These are phyloP conservation scores for Stictonetta naevosa DNA, from an alignment of 2,113 vertebrate genomes.

Conservation along the genomic window DNA sequence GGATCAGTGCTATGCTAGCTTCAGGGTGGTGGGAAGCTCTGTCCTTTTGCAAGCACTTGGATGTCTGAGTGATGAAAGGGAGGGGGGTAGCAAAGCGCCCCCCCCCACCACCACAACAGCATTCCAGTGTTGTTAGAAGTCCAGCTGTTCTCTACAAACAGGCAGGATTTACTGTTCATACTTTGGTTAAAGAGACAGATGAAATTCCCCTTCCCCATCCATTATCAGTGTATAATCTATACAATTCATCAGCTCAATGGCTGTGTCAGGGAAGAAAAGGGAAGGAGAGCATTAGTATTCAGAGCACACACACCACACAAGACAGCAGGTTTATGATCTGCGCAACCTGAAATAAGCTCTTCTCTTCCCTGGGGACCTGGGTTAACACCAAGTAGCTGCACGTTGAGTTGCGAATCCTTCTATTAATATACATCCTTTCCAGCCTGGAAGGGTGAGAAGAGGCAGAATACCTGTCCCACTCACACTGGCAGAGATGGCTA, in stretches of 20 bases:
- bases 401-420: neutral
- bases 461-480: neutral
- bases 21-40: neutral
- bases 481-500: neutral
- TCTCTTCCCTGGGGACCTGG: neutral
- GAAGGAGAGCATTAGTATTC: slow-evolving; percentile 17
- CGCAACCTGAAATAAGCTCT: slow-evolving; percentile 30
- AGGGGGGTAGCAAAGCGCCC: neutral
- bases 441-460: neutral
- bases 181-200: slow-evolving; percentile 37
- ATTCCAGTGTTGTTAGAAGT: neutral
- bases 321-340: slow-evolving; percentile 57
- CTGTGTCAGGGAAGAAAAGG: slow-evolving; percentile 1
- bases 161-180: slow-evolving; percentile 21
- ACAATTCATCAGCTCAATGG: slow-evolving; percentile 48
- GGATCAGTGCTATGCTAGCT: neutral
- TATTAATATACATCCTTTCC: neutral
- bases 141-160: slow-evolving; percentile 33
- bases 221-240: slow-evolving; percentile 14
- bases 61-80: neutral
- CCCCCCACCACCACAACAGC: neutral
- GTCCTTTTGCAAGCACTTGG: neutral
- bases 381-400: slow-evolving; percentile 1
- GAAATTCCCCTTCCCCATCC: slow-evolving; percentile 35
- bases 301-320: neutral